Conservation (phyloP, 2,797 vertebrate genomes). For the Dipus sagitta region DNA sequence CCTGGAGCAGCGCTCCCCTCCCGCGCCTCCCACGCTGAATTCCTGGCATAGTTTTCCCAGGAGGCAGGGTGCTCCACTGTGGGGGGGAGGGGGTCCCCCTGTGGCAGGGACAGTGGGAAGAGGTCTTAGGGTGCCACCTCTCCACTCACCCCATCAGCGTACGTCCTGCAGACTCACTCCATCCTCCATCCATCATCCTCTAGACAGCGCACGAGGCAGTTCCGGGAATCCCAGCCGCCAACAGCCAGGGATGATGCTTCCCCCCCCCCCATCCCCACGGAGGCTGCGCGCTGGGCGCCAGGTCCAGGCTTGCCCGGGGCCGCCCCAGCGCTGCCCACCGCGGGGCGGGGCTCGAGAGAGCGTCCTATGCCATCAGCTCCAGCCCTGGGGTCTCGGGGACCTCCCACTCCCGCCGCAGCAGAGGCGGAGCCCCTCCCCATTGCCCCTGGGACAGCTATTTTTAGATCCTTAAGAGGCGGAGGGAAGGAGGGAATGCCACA, state of each 20-base stretch:
- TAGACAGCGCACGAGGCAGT: neutral
- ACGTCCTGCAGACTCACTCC: neutral
- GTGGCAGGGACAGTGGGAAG: neutral
- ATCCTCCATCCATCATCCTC: neutral
- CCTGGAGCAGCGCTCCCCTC: neutral
- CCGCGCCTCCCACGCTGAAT: neutral
- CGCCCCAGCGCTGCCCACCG: neutral
- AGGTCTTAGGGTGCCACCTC: neutral
- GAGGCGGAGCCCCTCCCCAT: conserved; percentile 17
- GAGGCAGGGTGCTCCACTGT: neutral
- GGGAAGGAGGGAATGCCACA: conserved; percentile 23
- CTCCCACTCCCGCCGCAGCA: neutral
- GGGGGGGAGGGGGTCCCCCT: neutral
- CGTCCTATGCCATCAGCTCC: neutral
- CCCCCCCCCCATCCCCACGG: no score
- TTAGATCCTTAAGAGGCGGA: neutral
- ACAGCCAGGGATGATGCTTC: neutral
- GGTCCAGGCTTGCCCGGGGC: neutral
- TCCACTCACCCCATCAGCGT: neutral
- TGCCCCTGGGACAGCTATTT: conserved; percentile 3
- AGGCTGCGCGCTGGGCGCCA: neutral
- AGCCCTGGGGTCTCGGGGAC: neutral
- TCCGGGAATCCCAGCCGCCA: neutral
- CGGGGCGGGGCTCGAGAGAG: neutral
- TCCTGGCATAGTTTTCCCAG: conserved; percentile 57